phyloP scores from a whole-genome alignment of 2,888 invertebrate species.

The Mesochorus sp. region DNA sequence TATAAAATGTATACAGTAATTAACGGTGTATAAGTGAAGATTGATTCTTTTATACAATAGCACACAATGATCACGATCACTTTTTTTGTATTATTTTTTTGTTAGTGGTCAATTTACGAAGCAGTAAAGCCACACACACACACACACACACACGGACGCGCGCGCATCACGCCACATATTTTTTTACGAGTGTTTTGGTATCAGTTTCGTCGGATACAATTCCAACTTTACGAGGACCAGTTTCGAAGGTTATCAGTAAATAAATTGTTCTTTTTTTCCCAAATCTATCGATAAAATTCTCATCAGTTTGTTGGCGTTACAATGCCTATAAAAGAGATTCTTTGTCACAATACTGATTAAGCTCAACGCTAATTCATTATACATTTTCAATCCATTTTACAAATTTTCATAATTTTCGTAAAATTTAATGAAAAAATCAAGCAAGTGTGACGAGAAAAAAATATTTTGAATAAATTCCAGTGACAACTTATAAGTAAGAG shows the following conservation, averaged over 20 bases:
- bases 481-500: background rate
- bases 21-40: slow-evolving; percentile 51
- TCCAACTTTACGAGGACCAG: slow-evolving; percentile 54
- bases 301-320: slow-evolving; percentile 51
- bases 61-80: slow-evolving; percentile 68
- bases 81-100: too few relatives aligned
- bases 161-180: slow-evolving; percentile 59
- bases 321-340: slow-evolving; percentile 30
- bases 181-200: too few relatives aligned
- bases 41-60: slow-evolving; percentile 62
- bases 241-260: background rate
- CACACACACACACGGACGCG: slow-evolving; percentile 68
- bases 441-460: background rate
- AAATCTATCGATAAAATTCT: slow-evolving; percentile 51
- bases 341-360: background rate
- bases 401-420: background rate
- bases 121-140: slow-evolving; percentile 75
- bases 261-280: slow-evolving; percentile 18
- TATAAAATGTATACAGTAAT: slow-evolving; percentile 56
- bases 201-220: slow-evolving; percentile 74
- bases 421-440: background rate
- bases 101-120: slow-evolving; percentile 72
- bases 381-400: background rate
- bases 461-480: too few relatives aligned
- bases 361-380: too few relatives aligned